Base-by-base conservation (phyloP, 2,888 invertebrate species). In the Scrobipalpa costella region DNA sequence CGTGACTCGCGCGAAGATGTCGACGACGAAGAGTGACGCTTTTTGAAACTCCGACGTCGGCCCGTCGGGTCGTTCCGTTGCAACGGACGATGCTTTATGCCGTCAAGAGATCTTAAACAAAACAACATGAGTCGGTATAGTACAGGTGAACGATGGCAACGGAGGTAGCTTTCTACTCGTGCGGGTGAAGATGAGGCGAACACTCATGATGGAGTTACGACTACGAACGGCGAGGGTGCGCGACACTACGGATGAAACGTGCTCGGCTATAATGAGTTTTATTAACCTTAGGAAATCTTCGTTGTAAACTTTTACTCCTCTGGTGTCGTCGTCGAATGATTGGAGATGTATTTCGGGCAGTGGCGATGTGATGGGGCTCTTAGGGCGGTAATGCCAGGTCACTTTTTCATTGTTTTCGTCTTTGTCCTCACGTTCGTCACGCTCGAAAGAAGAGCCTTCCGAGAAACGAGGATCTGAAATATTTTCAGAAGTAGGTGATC, bases 41-140 rank as follows among this genome's bases (percentile, higher is more conserved):
- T 93, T 79, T 92, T 93, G 78, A 93, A 94, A 74, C 93, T 93
- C 66, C 93, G 88, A 67, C 94, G 86, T 49, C 94, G 84, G 68
- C 93, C 93, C 69, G 93, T 93, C 69, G 93, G 93, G 84, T 94
- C 94, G 79, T 90, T 93, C 68, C 94, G 92, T 79, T 93, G 88
- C 73, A 94, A 79, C 63, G 94, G 93, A 68, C 93, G 92, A 75
- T 83, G 92, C 81, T 93, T 94, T 75, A 94, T 92, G 72, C 94
- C 94, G 82, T 95, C 94, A 77, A 94, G 90, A 73, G 93, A 94
- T 83, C 92, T 92, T 91, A 87, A 92, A 92, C 88, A 89, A 92
- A 90, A 81, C 74, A 78, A 78, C 71, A 83, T 88, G 86, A 89
- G 80, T 84, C 77, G 85, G 73, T 88, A 86, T 88, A 79, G 73